phyloP scores from a whole-genome alignment of 1,140 invertebrate species.

The Oryctes rhinoceros region DNA sequence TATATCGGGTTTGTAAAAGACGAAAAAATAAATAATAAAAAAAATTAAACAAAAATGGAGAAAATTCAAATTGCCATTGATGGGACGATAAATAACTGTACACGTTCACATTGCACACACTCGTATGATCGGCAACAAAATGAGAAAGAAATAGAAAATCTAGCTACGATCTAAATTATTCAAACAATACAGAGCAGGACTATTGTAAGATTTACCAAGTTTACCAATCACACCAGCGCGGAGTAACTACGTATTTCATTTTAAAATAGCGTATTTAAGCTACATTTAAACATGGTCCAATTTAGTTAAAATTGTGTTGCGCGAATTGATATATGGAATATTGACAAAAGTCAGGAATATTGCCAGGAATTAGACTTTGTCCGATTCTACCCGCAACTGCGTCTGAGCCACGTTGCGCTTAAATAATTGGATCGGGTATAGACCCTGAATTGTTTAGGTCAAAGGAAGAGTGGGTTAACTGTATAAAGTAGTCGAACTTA shows the following conservation, averaged over 20 bases:
- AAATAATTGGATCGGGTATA: too few relatives aligned
- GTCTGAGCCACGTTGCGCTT: too few relatives aligned
- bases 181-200: not conserved
- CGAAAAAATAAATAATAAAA: not conserved
- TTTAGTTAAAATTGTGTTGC: not conserved
- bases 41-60: not conserved
- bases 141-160: slow-evolving; percentile 7
- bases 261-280: not conserved
- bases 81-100: not conserved
- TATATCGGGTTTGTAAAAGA: too few relatives aligned
- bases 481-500: too few relatives aligned
- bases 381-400: too few relatives aligned
- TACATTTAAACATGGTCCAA: not conserved
- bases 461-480: too few relatives aligned
- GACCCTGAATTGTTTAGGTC: too few relatives aligned
- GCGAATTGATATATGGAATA: too few relatives aligned
- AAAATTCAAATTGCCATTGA: not conserved
- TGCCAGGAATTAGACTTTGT: too few relatives aligned
- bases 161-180: slow-evolving; percentile 29
- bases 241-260: not conserved
- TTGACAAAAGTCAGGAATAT: too few relatives aligned
- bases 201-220: not conserved
- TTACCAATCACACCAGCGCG: slow-evolving; percentile 24
- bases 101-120: slow-evolving; percentile 5
- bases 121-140: not conserved